Base-by-base conservation (phyloP, 2,113 vertebrate genomes). In the Campylorhamphus procurvoides region DNA sequence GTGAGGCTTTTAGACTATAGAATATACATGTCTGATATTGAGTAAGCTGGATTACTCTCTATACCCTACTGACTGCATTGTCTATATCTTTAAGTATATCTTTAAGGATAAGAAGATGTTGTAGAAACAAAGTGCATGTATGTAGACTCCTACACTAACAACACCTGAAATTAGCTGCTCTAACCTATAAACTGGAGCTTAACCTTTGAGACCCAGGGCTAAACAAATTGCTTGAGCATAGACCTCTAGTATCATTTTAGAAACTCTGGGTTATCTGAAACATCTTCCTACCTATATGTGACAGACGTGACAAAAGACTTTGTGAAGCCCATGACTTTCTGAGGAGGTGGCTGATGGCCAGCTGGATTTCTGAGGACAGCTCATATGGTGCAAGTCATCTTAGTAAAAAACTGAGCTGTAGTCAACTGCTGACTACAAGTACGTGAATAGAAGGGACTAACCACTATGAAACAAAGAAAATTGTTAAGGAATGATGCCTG, bases 241-340 rank as follows among this genome's bases (percentile, higher is more conserved):
- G 9, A 2, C 2, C 2, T 44, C 19, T 72, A 33, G 28, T 19
- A 3, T 6, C 17, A 4, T 44, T 40, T 92, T 18, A 76, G 58
- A 79, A 75, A 1, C 3, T 18, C 8, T 20, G 14, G 58, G 1
- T 3, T 46, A 14, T 19, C 16, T 74, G 42, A 66, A 84, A 22
- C 4, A 15, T 49, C 11, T 7, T 73, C 4, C 14, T 40, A 62
- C 3, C 5, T 0, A 0, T 22, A 18, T 25, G 14, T 9, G 13
- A 44, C n/a, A 58, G 40, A 20, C 7, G 7, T 4, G 9, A 37
- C 5, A 64, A 62, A 66, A 58, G 16, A 28, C 12, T 39, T 28
- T 49, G 28, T 25, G 40, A 53, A 58, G 8, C 2, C 18, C 28
- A 14, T 7, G 8, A 14, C 22, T 63, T 64, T 68, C 39, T 67